A percentile compares a stretch with the other conserved stretches of the same genome.
Evolutionary conservation across 2,797 vertebrate genomes (phyloP).

Genomic region (Acanthopagrus latus): DNA sequence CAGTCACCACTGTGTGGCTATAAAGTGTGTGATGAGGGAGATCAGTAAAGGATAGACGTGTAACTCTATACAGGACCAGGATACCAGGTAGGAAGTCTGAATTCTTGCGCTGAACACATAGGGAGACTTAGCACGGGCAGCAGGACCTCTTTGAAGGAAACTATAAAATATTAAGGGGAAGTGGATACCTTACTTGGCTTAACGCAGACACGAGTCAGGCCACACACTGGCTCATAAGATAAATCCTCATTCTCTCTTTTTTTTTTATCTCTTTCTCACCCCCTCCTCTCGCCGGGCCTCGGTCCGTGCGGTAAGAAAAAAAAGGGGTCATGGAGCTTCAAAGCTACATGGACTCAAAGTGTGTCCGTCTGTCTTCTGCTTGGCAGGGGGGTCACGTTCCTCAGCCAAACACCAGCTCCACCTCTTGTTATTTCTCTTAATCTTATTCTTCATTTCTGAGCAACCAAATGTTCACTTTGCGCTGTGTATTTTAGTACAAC

Average conservation of each 20-base stretch:
- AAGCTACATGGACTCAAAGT: conserved; percentile 29
- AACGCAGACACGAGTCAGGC: conserved; percentile 77
- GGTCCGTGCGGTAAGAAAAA: conserved; percentile 30
- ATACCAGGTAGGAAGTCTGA: conserved; percentile 73
- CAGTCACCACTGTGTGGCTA: conserved; percentile 64
- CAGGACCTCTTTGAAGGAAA: conserved; percentile 84
- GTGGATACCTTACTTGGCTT: conserved; percentile 82
- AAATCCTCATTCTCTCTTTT: conserved; percentile 60
- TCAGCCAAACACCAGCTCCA: background rate
- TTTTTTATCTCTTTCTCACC: conserved; percentile 44
- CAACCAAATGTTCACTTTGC: background rate
- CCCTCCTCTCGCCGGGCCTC: conserved; percentile 5
- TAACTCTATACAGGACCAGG: conserved; percentile 76
- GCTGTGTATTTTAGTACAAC: background rate
- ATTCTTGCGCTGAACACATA: conserved; percentile 63
- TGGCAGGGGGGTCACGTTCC: conserved; percentile 23
- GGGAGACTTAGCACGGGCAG: conserved; percentile 67
- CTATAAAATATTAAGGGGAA: conserved; percentile 88
- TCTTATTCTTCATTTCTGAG: conserved; percentile 1
- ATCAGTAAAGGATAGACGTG: conserved; percentile 56
- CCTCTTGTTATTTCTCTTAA: conserved; percentile 2
- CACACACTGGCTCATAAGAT: conserved; percentile 66
- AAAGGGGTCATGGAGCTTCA: conserved; percentile 23
- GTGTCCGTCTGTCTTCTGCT: background rate
- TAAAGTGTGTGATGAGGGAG: conserved; percentile 64